Conservation (phyloP, 2,113 vertebrate genomes). For the Anhinga rufa region DNA sequence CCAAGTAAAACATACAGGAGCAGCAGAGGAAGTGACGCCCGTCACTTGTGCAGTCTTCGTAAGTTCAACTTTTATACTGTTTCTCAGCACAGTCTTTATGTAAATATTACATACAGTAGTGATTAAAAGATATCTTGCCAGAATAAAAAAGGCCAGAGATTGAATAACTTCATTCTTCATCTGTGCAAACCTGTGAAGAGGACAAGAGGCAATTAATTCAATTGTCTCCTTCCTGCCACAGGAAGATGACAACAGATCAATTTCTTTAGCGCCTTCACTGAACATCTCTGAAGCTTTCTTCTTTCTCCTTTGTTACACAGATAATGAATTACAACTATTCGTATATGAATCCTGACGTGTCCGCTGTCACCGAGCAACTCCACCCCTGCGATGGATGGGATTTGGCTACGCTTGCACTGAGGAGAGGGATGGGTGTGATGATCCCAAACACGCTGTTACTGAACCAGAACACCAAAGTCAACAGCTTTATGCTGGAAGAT, state of each 20-base stretch:
- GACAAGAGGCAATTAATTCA: neutral
- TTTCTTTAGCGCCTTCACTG: neutral
- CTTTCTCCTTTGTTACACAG: neutral
- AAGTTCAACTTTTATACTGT: constrained; percentile 35
- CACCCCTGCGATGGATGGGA: neutral
- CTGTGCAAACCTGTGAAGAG: constrained; percentile 89
- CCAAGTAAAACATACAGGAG: constrained; percentile 74
- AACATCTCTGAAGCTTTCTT: neutral
- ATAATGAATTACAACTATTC: neutral
- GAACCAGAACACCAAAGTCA: neutral
- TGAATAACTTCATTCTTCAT: constrained; percentile 86
- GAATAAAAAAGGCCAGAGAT: constrained; percentile 43
- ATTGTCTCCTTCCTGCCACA: neutral
- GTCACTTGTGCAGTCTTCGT: constrained; percentile 75
- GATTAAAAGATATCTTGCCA: constrained; percentile 65
- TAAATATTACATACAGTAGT: constrained; percentile 91
- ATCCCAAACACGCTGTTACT: neutral
- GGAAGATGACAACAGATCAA: neutral
- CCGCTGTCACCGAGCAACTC: neutral
- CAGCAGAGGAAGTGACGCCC: constrained; percentile 79
- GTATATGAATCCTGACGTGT: too few relatives aligned
- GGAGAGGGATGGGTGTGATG: neutral
- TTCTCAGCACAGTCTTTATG: constrained; percentile 69
- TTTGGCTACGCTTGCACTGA: neutral
- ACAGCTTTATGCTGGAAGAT: neutral